Evolutionary conservation across 2,888 invertebrate species (phyloP).

Genomic region (Macrophya annulata): DNA sequence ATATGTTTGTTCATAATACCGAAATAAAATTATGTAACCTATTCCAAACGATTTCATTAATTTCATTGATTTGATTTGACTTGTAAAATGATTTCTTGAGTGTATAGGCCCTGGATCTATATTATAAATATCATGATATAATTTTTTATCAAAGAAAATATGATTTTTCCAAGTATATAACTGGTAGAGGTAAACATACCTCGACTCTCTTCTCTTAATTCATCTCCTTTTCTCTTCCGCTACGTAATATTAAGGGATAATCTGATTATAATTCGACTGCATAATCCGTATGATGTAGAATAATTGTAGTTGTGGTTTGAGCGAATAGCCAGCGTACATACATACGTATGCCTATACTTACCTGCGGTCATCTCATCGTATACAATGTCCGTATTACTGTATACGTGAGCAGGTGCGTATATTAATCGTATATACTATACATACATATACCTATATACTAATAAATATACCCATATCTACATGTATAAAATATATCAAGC

Average conservation of each 20-base stretch:
- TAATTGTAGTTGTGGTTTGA: conserved; percentile 31
- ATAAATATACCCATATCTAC: not conserved
- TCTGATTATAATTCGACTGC: conserved; percentile 43
- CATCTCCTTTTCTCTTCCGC: not conserved
- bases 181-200: not conserved
- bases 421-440: not conserved
- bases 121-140: too few relatives aligned
- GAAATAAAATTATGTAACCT: too few relatives aligned
- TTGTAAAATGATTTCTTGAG: too few relatives aligned
- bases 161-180: not conserved
- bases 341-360: not conserved
- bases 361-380: not conserved
- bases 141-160: not conserved
- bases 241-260: conserved; percentile 17
- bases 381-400: not conserved
- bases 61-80: too few relatives aligned
- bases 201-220: not conserved
- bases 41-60: too few relatives aligned
- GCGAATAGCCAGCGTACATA: not conserved
- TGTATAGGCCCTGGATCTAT: too few relatives aligned
- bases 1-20: too few relatives aligned
- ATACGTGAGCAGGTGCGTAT: conserved; percentile 10
- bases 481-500: not conserved
- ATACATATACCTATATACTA: not conserved
- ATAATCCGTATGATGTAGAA: not conserved